These are phyloP conservation scores for Merops nubicus DNA, from an alignment of 2,113 vertebrate genomes.

Conservation along the genomic window DNA sequence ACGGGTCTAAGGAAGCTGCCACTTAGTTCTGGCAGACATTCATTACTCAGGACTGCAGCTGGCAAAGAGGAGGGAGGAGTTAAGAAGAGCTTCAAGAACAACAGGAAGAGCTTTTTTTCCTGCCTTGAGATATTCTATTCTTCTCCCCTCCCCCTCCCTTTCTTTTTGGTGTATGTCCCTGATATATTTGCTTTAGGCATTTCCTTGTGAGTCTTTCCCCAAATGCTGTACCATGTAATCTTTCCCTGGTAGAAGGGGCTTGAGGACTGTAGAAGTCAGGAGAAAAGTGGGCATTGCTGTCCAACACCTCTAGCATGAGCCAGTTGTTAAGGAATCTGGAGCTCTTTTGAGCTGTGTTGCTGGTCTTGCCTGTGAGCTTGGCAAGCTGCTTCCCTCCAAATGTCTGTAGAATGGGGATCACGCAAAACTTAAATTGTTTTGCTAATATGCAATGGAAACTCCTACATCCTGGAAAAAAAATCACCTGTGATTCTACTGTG, in stretches of 20 bases:
- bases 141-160: too few species aligned
- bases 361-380: not conserved
- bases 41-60: slow-evolving; percentile 45
- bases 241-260: not conserved
- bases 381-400: not conserved
- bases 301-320: not conserved
- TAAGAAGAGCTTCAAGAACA: slow-evolving; percentile 25
- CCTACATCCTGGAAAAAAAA: not conserved
- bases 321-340: not conserved
- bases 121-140: slow-evolving; percentile 1
- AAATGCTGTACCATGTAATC: not conserved
- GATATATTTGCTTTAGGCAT: slow-evolving; percentile 6
- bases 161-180: not conserved
- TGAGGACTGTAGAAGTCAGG: not conserved
- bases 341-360: not conserved
- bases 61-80: slow-evolving; percentile 2
- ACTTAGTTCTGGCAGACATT: not conserved
- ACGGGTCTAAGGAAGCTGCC: slow-evolving; percentile 67
- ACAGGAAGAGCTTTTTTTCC: not conserved
- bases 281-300: not conserved
- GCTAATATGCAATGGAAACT: not conserved
- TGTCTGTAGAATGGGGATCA: not conserved
- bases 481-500: not conserved
- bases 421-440: not conserved
- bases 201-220: not conserved